Conservation (phyloP, 2,888 invertebrate species). For the Rugalucina vietnamica region DNA sequence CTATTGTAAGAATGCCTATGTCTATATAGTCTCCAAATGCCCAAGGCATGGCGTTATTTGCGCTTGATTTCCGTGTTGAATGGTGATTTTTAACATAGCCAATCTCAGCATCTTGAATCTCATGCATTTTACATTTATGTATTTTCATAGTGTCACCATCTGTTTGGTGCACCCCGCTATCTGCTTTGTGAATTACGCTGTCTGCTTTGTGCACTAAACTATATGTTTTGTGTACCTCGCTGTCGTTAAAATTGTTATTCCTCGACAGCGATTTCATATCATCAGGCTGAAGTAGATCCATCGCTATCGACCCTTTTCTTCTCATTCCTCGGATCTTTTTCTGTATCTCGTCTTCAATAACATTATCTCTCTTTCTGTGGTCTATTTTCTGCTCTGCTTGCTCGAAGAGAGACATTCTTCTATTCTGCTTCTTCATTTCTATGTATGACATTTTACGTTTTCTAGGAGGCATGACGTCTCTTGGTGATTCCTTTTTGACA, state of each 20-base stretch:
- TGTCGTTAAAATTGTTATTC: not conserved
- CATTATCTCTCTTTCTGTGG: slow-evolving; percentile 7
- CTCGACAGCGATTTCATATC: not conserved
- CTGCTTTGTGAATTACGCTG: too few species aligned
- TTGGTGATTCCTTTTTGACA: too few species aligned
- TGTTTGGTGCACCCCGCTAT: too few species aligned
- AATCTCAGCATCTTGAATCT: too few species aligned
- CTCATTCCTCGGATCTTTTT: not conserved
- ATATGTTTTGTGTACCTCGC: not conserved
- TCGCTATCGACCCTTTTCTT: not conserved
- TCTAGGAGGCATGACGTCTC: not conserved
- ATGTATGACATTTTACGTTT: slow-evolving; percentile 5
- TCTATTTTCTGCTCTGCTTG: slow-evolving; percentile 6
- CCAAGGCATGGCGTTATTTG: too few species aligned
- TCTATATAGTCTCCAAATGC: too few species aligned
- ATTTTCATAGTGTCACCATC: too few species aligned
- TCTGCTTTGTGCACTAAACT: too few species aligned
- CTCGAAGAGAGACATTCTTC: slow-evolving; percentile 50
- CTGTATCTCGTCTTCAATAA: not conserved
- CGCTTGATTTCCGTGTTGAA: too few species aligned
- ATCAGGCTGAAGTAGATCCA: not conserved
- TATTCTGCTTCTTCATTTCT: slow-evolving; percentile 1
- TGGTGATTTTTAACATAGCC: too few species aligned
- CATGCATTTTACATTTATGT: too few species aligned
- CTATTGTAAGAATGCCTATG: too few species aligned